A percentile compares a stretch with the other conserved stretches of the same genome.
These are phyloP conservation scores for Tillus elongatus DNA, from an alignment of 2,888 invertebrate species.

Conservation along the genomic window DNA sequence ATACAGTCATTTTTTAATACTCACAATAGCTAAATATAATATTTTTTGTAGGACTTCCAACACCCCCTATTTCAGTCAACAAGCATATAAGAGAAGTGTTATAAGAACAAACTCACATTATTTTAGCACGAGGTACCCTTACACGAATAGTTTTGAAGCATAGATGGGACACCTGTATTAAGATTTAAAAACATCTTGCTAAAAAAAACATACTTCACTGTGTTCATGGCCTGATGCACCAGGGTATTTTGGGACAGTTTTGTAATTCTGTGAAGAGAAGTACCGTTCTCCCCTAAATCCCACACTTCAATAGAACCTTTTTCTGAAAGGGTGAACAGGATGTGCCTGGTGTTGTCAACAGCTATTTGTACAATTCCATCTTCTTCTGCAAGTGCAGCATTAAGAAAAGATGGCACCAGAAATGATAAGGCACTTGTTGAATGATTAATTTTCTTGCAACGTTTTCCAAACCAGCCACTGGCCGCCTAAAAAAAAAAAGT, in stretches of 20 bases:
- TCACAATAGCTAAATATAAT: too few species aligned
- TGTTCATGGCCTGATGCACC: conserved; percentile 65
- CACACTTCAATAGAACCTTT: conserved; percentile 83
- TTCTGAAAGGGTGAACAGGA: conserved; percentile 83
- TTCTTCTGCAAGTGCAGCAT: conserved; percentile 75
- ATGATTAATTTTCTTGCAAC: conserved; percentile 91
- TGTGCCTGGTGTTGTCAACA: conserved; percentile 79
- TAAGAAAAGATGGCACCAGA: conserved; percentile 81
- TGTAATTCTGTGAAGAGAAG: conserved; percentile 60
- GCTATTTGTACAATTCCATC: conserved; percentile 84
- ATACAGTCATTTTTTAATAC: too few species aligned
- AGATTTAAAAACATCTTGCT: too few species aligned
- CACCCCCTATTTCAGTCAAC: too few species aligned
- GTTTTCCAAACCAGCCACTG: conserved; percentile 89
- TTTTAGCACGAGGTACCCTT: too few species aligned
- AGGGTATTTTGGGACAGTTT: conserved; percentile 65
- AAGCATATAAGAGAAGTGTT: too few species aligned
- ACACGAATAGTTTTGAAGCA: too few species aligned
- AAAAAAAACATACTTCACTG: conserved; percentile 86
- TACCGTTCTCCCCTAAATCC: conserved; percentile 76
- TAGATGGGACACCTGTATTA: too few species aligned
- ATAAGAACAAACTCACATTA: too few species aligned
- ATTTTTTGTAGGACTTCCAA: too few species aligned
- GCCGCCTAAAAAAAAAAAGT: conserved; percentile 50
- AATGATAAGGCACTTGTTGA: conserved; percentile 82